A percentile compares a stretch with the other conserved stretches of the same genome.
These are phyloP conservation scores for Eurosta solidaginis DNA, from an alignment of 1,140 invertebrate genomes.

Conservation along the genomic window DNA sequence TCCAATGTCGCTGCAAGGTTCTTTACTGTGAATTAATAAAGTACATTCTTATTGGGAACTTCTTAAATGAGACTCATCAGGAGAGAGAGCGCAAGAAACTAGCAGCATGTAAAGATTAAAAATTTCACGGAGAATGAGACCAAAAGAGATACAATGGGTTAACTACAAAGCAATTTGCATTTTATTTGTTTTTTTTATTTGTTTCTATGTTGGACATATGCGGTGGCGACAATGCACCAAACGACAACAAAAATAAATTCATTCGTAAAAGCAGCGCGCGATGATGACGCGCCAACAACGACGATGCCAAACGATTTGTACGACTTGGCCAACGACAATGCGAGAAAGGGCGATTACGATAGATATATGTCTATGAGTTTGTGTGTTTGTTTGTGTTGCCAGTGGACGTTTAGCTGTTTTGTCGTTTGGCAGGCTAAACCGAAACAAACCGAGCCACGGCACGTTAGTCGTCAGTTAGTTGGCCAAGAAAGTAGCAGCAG, in stretches of 20 bases:
- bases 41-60: neutral
- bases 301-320: neutral
- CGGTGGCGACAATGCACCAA: slow-evolving; percentile 6
- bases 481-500: slow-evolving; percentile 58
- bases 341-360: slow-evolving; percentile 13
- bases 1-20: too few relatives aligned
- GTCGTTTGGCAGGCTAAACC: slow-evolving; percentile 50
- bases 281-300: slow-evolving; percentile 19
- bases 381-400: too few relatives aligned
- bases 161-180: slow-evolving; percentile 15
- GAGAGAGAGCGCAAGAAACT: neutral
- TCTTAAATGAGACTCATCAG: neutral
- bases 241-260: neutral
- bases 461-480: slow-evolving; percentile 59
- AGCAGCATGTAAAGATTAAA: neutral
- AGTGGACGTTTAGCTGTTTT: slow-evolving; percentile 39
- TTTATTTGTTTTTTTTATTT: neutral
- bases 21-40: neutral
- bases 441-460: slow-evolving; percentile 34
- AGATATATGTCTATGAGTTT: too few relatives aligned
- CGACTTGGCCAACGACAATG: slow-evolving; percentile 10
- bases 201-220: slow-evolving; percentile 7
- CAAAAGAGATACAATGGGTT: neutral
- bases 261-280: neutral
- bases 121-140: neutral